These are phyloP conservation scores for Drosophila takahashii DNA, from an alignment of 1,140 invertebrate genomes.

Conservation along the genomic window DNA sequence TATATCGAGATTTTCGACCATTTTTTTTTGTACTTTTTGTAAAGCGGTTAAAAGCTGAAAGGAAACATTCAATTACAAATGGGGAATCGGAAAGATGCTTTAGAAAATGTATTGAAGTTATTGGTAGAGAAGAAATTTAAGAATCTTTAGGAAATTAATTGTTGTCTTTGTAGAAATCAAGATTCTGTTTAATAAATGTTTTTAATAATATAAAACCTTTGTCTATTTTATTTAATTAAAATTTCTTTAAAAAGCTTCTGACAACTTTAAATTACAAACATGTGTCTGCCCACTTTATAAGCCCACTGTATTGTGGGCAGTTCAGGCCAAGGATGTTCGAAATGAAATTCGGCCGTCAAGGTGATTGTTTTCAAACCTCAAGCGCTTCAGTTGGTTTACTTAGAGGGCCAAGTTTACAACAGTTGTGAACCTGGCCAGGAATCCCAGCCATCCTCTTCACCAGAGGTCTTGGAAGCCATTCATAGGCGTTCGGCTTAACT, in stretches of 20 bases:
- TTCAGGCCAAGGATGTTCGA: conserved; percentile 42
- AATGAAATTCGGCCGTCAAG: conserved; percentile 75
- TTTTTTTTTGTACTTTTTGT: conserved; percentile 3
- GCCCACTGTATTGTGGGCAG: conserved; percentile 27
- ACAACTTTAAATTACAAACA: too few relatives aligned
- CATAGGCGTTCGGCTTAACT: conserved; percentile 63
- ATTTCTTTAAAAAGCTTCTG: too few relatives aligned
- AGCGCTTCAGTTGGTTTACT: conserved; percentile 69
- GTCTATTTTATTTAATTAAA: too few relatives aligned
- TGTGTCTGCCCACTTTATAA: too few relatives aligned
- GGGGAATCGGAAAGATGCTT: neutral
- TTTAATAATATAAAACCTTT: too few relatives aligned
- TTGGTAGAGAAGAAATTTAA: neutral
- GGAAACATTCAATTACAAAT: neutral
- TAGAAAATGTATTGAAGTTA: neutral
- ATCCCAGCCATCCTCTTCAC: neutral
- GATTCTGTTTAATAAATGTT: too few relatives aligned
- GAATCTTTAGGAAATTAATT: too few relatives aligned
- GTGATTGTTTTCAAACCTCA: conserved; percentile 81
- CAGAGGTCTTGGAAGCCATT: conserved; percentile 19
- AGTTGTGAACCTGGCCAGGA: conserved; percentile 13
- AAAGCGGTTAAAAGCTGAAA: conserved; percentile 4
- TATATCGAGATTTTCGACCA: conserved; percentile 1
- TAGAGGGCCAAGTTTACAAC: conserved; percentile 57
- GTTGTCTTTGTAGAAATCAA: too few relatives aligned